A percentile compares a stretch with the other conserved stretches of the same genome.
phyloP scores from a whole-genome alignment of 1,140 invertebrate genomes.

The Drosophila elegans region DNA sequence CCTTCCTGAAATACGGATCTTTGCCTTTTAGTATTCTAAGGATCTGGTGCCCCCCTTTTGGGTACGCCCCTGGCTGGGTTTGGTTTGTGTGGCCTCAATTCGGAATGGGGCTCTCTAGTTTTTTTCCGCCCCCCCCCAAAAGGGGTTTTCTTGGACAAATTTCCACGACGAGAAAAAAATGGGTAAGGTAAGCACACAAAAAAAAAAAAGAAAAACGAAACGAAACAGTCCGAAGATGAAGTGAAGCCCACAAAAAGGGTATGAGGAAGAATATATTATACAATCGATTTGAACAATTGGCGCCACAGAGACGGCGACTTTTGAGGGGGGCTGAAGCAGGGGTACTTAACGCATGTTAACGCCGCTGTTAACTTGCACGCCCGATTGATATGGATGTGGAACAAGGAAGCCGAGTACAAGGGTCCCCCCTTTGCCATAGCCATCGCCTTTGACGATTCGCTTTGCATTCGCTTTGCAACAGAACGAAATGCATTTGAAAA shows the following conservation, averaged over 20 bases:
- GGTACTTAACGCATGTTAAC: constrained; percentile 35
- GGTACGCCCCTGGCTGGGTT: constrained; percentile 5
- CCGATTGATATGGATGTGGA: constrained; percentile 40
- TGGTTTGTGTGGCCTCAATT: constrained; percentile 58
- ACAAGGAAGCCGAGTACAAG: constrained; percentile 40
- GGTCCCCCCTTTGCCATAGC: not conserved
- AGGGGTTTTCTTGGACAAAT: constrained; percentile 19
- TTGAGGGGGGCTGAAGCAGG: not conserved
- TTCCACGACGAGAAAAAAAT: not conserved
- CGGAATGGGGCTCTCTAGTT: constrained; percentile 15
- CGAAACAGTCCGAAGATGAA: not conserved
- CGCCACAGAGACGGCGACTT: constrained; percentile 45
- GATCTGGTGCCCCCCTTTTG: not conserved
- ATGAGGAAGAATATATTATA: constrained; percentile 47
- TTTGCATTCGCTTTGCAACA: constrained; percentile 75
- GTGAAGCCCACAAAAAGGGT: too few relatives aligned
- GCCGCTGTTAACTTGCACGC: constrained; percentile 9
- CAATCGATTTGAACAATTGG: constrained; percentile 63
- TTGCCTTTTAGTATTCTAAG: not conserved
- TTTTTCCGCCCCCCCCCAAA: constrained; percentile 1
- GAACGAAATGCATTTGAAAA: constrained; percentile 75
- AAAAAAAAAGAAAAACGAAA: too few relatives aligned
- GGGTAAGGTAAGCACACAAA: constrained; percentile 5
- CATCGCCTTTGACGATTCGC: constrained; percentile 40
- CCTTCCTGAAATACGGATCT: too few relatives aligned